phyloP scores from a whole-genome alignment of 2,797 vertebrate genomes.

The Manis javanica region DNA sequence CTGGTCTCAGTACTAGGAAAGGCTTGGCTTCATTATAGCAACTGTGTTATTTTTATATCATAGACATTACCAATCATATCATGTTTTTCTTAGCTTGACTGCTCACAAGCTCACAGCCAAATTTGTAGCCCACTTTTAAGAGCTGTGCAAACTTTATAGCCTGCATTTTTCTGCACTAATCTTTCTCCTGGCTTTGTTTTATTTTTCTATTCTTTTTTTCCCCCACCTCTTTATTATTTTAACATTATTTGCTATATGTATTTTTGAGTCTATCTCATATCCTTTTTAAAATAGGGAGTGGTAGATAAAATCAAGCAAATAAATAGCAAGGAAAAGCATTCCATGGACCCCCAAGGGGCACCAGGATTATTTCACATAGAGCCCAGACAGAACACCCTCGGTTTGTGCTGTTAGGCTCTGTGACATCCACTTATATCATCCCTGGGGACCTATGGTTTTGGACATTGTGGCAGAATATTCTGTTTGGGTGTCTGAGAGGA shows the following conservation, averaged over 20 bases:
- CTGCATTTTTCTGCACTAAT: constrained; percentile 22
- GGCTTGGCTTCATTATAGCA: background rate
- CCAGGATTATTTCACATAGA: background rate
- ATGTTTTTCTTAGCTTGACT: constrained; percentile 18
- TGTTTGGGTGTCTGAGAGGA: background rate
- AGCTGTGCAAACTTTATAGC: constrained; percentile 22
- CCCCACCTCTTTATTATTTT: background rate
- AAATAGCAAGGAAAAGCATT: background rate
- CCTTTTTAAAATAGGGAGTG: background rate
- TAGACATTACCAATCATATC: background rate
- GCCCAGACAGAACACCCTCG: background rate
- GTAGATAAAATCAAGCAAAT: constrained; percentile 10
- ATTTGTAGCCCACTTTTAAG: constrained; percentile 28
- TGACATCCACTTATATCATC: background rate
- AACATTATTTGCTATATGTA: background rate
- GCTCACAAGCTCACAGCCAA: background rate
- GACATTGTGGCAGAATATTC: background rate
- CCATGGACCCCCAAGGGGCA: background rate
- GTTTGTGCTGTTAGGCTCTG: background rate
- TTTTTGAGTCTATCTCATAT: background rate
- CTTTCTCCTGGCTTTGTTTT: constrained; percentile 1
- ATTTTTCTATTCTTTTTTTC: background rate
- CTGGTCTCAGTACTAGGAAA: constrained; percentile 19
- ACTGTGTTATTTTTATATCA: constrained; percentile 37
- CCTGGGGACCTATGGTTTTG: background rate